These are phyloP conservation scores for Lathronympha strigana DNA, from an alignment of 2,888 invertebrate species.

Conservation along the genomic window DNA sequence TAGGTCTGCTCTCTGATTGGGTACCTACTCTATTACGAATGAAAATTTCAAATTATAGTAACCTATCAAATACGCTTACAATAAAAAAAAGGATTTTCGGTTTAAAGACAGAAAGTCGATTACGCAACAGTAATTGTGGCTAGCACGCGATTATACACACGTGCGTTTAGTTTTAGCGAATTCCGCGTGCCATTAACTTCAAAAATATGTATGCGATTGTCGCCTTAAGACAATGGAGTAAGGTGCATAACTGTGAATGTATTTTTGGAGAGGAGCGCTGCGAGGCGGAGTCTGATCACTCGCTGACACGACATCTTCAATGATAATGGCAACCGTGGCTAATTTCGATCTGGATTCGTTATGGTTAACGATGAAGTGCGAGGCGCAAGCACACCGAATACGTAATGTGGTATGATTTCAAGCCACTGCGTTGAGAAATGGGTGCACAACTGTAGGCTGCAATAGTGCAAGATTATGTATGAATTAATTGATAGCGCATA, in stretches of 20 bases:
- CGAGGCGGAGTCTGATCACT: background rate
- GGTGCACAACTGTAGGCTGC: too few species aligned
- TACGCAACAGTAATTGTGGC: constrained; percentile 28
- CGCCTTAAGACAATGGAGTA: background rate
- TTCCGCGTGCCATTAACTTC: background rate
- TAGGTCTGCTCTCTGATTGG: too few species aligned
- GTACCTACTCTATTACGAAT: too few species aligned
- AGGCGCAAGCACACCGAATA: too few species aligned
- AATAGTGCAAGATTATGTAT: too few species aligned
- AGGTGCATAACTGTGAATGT: background rate
- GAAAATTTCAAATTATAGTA: too few species aligned
- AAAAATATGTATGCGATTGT: background rate
- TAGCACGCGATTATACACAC: constrained; percentile 34
- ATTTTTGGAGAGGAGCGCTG: background rate
- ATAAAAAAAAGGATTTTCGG: background rate
- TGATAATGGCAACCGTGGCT: background rate
- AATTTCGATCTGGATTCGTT: too few species aligned
- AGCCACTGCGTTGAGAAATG: too few species aligned
- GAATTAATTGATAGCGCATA: too few species aligned
- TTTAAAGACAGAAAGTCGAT: constrained; percentile 35
- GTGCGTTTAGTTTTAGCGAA: constrained; percentile 8
- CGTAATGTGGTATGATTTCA: too few species aligned
- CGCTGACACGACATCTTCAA: constrained; percentile 1
- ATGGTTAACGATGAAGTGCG: too few species aligned
- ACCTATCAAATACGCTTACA: too few species aligned